Percentiles rank a stretch among this genome's conserved stretches.
Evolutionary conservation across 2,113 vertebrate species (phyloP).

Genomic region (Conger conger): DNA sequence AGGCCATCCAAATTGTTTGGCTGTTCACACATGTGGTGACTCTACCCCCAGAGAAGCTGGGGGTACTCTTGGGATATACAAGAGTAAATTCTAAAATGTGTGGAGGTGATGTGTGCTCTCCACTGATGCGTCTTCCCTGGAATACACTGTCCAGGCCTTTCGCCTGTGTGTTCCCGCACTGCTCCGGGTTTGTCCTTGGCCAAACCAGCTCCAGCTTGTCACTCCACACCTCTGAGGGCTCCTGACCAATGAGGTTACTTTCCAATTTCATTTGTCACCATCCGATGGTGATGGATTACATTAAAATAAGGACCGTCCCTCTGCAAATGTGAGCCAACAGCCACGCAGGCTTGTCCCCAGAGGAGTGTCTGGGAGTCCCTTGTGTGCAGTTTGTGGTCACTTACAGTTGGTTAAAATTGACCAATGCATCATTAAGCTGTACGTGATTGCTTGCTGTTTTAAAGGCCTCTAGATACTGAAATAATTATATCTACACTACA

Average conservation of each 20-base stretch:
- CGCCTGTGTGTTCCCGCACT: not conserved
- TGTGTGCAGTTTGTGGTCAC: constrained; percentile 37
- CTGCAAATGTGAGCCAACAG: constrained; percentile 31
- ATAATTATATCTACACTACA: constrained; percentile 38
- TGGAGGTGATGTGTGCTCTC: too few species aligned
- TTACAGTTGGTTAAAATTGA: constrained; percentile 21
- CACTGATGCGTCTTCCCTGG: not conserved
- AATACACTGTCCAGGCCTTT: not conserved
- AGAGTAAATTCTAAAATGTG: not conserved
- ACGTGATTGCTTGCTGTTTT: constrained; percentile 29
- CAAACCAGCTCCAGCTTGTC: not conserved
- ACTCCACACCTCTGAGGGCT: not conserved
- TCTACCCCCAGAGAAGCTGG: not conserved
- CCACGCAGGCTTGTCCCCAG: not conserved
- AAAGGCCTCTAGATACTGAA: constrained; percentile 23
- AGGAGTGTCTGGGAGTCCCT: not conserved
- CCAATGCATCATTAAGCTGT: constrained; percentile 29
- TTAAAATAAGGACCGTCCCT: constrained; percentile 20
- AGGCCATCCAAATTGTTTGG: too few species aligned
- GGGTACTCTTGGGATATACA: too few species aligned
- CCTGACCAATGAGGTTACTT: not conserved
- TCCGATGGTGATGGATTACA: too few species aligned
- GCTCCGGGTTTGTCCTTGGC: not conserved
- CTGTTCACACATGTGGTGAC: too few species aligned
- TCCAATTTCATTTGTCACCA: not conserved